phyloP scores from a whole-genome alignment of 2,888 invertebrate genomes.

The Diogma glabrata region DNA sequence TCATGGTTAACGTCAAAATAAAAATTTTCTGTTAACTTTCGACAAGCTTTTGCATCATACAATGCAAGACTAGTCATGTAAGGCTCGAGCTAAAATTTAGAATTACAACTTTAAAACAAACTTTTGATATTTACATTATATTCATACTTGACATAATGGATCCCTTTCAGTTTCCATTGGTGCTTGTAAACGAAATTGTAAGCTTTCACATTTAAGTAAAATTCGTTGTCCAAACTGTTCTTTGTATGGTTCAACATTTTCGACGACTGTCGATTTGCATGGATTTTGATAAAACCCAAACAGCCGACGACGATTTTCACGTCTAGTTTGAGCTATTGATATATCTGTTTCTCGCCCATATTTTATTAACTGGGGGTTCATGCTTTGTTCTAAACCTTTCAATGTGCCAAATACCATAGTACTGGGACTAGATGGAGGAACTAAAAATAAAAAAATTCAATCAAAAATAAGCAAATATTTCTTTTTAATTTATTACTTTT shows the following conservation, averaged over 20 bases:
- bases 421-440: conserved; percentile 47
- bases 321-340: conserved; percentile 68
- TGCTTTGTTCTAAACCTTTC: conserved; percentile 79
- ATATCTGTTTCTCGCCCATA: conserved; percentile 85
- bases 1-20: conserved; percentile 77
- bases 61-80: conserved; percentile 82
- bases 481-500: not conserved
- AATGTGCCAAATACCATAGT: conserved; percentile 66
- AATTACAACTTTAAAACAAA: conserved; percentile 39
- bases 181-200: conserved; percentile 75
- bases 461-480: not conserved
- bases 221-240: conserved; percentile 82
- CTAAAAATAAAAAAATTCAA: conserved; percentile 21
- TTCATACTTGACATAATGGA: conserved; percentile 48
- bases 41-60: conserved; percentile 77
- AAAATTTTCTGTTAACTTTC: conserved; percentile 88
- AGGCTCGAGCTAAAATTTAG: no score
- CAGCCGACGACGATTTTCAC: conserved; percentile 66
- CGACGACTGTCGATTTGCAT: conserved; percentile 34
- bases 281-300: conserved; percentile 54
- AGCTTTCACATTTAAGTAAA: conserved; percentile 68
- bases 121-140: not conserved
- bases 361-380: conserved; percentile 83
- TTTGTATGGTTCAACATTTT: conserved; percentile 61
- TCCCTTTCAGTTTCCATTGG: conserved; percentile 61